A percentile compares a stretch with the other conserved stretches of the same genome.
Conservation (phyloP, 2,113 vertebrate genomes). For the Scartelaos histophorus region DNA sequence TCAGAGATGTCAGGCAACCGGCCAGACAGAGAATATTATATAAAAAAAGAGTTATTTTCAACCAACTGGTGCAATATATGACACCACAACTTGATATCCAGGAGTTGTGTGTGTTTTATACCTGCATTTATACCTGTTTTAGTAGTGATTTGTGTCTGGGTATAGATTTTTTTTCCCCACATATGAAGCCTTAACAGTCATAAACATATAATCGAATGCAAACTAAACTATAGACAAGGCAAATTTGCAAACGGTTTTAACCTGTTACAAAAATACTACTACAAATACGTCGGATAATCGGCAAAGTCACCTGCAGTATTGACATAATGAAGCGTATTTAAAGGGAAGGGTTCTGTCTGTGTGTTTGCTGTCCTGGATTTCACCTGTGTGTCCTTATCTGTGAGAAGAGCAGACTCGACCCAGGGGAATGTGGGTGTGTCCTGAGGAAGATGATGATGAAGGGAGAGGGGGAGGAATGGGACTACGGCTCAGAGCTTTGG, state of each 20-base stretch:
- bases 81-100: too few relatives aligned
- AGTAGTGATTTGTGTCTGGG: too few relatives aligned
- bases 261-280: neutral
- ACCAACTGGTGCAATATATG: neutral
- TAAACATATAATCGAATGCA: neutral
- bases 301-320: neutral
- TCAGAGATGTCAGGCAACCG: neutral
- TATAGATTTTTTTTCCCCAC: too few relatives aligned
- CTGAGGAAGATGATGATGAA: neutral
- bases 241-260: neutral
- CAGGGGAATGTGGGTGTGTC: slow-evolving; percentile 55
- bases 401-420: slow-evolving; percentile 34
- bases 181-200: too few relatives aligned
- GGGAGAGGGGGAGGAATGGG: slow-evolving; percentile 30
- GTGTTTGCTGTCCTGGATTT: neutral
- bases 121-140: too few relatives aligned
- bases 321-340: neutral
- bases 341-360: neutral
- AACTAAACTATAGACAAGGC: neutral
- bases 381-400: slow-evolving; percentile 38
- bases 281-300: neutral
- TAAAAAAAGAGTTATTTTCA: neutral
- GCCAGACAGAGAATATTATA: neutral
- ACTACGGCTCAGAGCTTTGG: slow-evolving; percentile 12
- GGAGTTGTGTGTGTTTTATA: too few relatives aligned